A percentile compares a stretch with the other conserved stretches of the same genome.
phyloP scores from a whole-genome alignment of 1,140 invertebrate species.

The Phortica variegata region DNA sequence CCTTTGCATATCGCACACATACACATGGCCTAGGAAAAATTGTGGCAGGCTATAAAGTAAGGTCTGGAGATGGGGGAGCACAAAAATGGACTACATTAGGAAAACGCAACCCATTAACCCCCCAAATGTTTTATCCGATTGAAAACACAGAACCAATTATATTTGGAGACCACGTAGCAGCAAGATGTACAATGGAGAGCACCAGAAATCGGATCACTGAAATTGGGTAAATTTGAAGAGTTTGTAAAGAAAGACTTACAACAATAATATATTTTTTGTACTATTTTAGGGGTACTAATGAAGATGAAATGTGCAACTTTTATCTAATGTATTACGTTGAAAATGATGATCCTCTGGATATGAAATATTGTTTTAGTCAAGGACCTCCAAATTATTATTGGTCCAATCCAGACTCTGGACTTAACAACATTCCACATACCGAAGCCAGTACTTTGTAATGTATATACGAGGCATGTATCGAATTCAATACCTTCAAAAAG shows the following conservation, averaged over 20 bases:
- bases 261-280: not conserved
- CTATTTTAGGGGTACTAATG: slow-evolving; percentile 72
- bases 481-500: not conserved
- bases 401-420: slow-evolving; percentile 62
- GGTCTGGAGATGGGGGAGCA: slow-evolving; percentile 61
- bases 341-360: slow-evolving; percentile 71
- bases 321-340: slow-evolving; percentile 98
- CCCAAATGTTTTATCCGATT: slow-evolving; percentile 96
- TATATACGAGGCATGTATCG: too few relatives aligned
- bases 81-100: slow-evolving; percentile 83
- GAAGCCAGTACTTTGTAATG: slow-evolving; percentile 64
- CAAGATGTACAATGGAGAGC: slow-evolving; percentile 89
- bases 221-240: slow-evolving; percentile 79
- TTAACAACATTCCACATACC: slow-evolving; percentile 78
- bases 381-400: slow-evolving; percentile 85
- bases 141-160: slow-evolving; percentile 63
- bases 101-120: slow-evolving; percentile 86
- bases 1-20: slow-evolving; percentile 93
- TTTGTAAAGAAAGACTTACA: not conserved
- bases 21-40: slow-evolving; percentile 85
- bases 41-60: slow-evolving; percentile 84
- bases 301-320: slow-evolving; percentile 99
- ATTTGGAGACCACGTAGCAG: slow-evolving; percentile 77
- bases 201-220: slow-evolving; percentile 64
- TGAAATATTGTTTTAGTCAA: slow-evolving; percentile 82